phyloP scores from a whole-genome alignment of 2,888 invertebrate genomes.

The Clusia tigrina region DNA sequence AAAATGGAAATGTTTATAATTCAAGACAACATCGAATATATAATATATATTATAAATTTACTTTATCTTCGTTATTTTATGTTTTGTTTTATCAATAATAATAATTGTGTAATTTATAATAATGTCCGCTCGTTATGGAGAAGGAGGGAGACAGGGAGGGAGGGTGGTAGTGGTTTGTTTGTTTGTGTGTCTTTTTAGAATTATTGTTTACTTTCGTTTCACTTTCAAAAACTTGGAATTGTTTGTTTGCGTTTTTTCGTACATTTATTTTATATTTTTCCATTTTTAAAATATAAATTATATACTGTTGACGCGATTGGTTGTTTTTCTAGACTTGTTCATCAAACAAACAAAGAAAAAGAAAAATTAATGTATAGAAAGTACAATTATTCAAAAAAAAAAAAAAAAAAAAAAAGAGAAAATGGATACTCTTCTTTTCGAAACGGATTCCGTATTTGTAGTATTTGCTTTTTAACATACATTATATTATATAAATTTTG shows the following conservation, averaged over 20 bases:
- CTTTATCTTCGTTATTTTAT: conserved; percentile 26
- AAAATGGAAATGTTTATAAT: conserved; percentile 12
- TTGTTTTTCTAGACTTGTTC: conserved; percentile 20
- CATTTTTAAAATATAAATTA: conserved; percentile 26
- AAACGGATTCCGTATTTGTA: conserved; percentile 29
- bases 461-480: conserved; percentile 38
- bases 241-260: conserved; percentile 5
- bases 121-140: conserved; percentile 14
- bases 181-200: too few relatives aligned
- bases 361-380: conserved; percentile 29
- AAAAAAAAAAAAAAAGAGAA: conserved; percentile 26
- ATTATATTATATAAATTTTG: conserved; percentile 44
- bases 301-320: conserved; percentile 30
- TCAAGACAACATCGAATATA: conserved; percentile 32
- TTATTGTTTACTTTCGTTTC: too few relatives aligned
- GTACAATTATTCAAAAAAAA: conserved; percentile 26
- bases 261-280: neutral
- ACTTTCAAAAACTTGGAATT: conserved; percentile 9
- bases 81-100: conserved; percentile 14
- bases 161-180: too few relatives aligned
- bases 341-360: conserved; percentile 26
- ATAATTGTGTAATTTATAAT: too few relatives aligned
- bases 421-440: conserved; percentile 37
- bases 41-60: conserved; percentile 11
- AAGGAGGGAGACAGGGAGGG: too few relatives aligned